Conservation (phyloP, 2,888 invertebrate genomes). For the Cheilosia urbana region DNA sequence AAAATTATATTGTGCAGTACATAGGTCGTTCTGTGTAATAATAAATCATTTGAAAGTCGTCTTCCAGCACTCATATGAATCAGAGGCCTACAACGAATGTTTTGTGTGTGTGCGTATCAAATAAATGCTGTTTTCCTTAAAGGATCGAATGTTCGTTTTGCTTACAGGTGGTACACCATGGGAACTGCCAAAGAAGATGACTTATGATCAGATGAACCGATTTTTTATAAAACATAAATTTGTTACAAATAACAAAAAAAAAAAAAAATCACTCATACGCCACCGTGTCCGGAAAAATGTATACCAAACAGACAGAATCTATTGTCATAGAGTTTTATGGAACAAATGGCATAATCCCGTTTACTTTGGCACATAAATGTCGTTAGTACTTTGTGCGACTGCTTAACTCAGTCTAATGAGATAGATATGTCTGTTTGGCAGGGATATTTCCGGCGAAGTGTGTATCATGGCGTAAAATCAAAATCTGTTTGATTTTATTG, state of each 20-base stretch:
- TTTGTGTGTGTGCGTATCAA: constrained; percentile 2
- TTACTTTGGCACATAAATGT: constrained; percentile 9
- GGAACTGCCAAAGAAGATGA: neutral
- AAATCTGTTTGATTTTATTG: constrained; percentile 29
- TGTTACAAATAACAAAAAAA: no score
- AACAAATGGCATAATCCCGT: constrained; percentile 25
- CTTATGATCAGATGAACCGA: no score
- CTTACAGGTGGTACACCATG: neutral
- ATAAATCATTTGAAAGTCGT: constrained; percentile 54
- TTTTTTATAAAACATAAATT: no score
- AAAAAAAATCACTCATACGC: constrained; percentile 25
- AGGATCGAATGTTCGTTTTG: constrained; percentile 44
- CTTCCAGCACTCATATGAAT: neutral
- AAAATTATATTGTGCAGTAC: neutral
- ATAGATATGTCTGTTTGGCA: constrained; percentile 19
- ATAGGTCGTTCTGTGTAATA: neutral
- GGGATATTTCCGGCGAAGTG: constrained; percentile 7
- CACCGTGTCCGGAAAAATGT: neutral
- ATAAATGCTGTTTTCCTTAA: constrained; percentile 27
- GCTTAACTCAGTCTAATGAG: constrained; percentile 35
- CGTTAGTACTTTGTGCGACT: constrained; percentile 3
- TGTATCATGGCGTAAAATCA: constrained; percentile 36
- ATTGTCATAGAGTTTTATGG: constrained; percentile 10
- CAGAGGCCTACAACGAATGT: constrained; percentile 3
- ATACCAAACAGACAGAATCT: constrained; percentile 2